A percentile compares a stretch with the other conserved stretches of the same genome.
Evolutionary conservation across 2,113 vertebrate genomes (phyloP).

Genomic region (Falco punctatus): DNA sequence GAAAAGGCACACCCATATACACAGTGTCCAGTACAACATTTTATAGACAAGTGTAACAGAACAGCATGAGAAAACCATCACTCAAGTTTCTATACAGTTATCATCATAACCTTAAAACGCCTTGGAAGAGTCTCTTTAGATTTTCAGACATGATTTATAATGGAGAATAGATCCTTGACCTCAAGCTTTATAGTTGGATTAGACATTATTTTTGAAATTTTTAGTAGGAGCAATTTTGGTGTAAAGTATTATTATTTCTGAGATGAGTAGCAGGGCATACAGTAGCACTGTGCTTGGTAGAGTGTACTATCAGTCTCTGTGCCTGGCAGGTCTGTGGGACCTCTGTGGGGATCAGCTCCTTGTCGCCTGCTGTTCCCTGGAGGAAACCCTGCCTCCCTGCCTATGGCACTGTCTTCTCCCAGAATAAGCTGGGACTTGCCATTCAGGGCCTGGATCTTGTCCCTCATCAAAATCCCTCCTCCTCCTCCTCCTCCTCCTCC

Average conservation of each 20-base stretch:
- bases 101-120: neutral
- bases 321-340: accelerated
- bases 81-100: neutral
- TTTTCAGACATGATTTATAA: neutral
- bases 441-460: neutral
- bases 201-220: neutral
- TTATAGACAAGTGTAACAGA: neutral
- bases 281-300: neutral
- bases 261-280: neutral
- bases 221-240: neutral
- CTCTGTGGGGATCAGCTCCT: neutral
- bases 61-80: neutral
- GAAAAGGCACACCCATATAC: neutral
- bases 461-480: neutral
- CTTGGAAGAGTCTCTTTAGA: neutral
- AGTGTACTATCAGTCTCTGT: neutral
- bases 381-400: accelerated
- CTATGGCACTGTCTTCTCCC: neutral
- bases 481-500: neutral
- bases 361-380: neutral
- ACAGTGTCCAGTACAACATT: neutral
- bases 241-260: neutral
- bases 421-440: accelerated
- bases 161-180: neutral
- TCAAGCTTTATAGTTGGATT: neutral